A percentile compares a stretch with the other conserved stretches of the same genome.
phyloP scores from a whole-genome alignment of 92 coral and sea anemone species.

The Phymanthus crucifer region DNA sequence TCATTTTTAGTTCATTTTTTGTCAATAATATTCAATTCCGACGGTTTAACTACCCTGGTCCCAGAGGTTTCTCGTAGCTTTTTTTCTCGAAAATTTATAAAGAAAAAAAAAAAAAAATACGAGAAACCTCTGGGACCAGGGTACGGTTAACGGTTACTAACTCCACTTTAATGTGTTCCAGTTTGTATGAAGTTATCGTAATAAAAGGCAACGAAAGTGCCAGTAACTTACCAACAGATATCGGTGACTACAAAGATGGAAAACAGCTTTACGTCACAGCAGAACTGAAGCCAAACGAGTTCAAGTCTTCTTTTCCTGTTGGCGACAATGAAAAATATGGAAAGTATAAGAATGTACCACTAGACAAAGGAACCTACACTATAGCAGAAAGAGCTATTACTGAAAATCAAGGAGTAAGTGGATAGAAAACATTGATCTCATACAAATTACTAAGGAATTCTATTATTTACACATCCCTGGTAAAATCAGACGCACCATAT shows the following conservation, averaged over 20 bases:
- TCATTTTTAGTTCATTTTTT: no score
- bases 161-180: background rate
- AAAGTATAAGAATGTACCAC: conserved; percentile 11
- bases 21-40: no score
- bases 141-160: no score
- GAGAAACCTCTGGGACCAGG: no score
- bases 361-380: conserved; percentile 23
- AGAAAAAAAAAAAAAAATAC: no score
- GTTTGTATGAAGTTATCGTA: conserved; percentile 27
- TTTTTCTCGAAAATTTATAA: no score
- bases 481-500: no score
- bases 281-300: conserved; percentile 12
- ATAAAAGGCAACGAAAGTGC: background rate
- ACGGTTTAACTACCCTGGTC: no score
- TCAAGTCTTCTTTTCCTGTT: conserved; percentile 11
- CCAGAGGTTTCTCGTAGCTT: no score
- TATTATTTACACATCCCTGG: background rate
- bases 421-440: background rate
- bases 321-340: conserved; percentile 33
- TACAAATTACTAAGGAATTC: background rate
- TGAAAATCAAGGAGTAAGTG: conserved; percentile 9
- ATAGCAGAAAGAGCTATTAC: conserved; percentile 36
- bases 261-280: conserved; percentile 25
- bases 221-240: background rate
- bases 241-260: conserved; percentile 5